phyloP scores from a whole-genome alignment of 92 coral and sea anemone genomes.

The Pocillopora grandis region DNA sequence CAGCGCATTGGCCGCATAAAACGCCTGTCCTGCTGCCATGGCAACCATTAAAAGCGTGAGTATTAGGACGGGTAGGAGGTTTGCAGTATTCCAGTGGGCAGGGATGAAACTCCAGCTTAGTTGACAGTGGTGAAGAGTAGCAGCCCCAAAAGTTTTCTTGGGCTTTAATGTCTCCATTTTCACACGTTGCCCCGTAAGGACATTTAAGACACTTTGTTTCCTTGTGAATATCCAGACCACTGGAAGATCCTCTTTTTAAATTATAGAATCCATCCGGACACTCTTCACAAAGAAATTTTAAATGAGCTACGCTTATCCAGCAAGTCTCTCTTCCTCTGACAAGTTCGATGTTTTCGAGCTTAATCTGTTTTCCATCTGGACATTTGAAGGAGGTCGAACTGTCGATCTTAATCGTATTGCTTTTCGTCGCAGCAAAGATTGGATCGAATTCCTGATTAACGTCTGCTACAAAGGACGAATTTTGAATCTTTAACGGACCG shows the following conservation, averaged over 20 bases:
- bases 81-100: conserved; percentile 59
- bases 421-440: conserved; percentile 25
- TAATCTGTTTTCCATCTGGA: background rate
- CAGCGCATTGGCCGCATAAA: conserved; percentile 60
- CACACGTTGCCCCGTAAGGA: conserved; percentile 45
- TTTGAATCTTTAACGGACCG: conserved; percentile 25
- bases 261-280: conserved; percentile 47
- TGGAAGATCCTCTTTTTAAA: conserved; percentile 30
- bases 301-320: conserved; percentile 3
- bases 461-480: conserved; percentile 34
- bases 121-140: background rate
- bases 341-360: background rate
- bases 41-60: conserved; percentile 34
- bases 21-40: conserved; percentile 57
- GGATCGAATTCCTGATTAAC: conserved; percentile 7
- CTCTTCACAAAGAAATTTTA: conserved; percentile 38
- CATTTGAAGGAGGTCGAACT: conserved; percentile 25
- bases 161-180: conserved; percentile 29
- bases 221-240: background rate
- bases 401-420: conserved; percentile 35
- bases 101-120: conserved; percentile 28
- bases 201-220: conserved; percentile 9
- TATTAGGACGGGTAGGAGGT: background rate
- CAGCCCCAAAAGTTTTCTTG: conserved; percentile 61
- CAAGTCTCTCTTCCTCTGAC: conserved; percentile 1